Evolutionary conservation across 2,797 vertebrate species (phyloP).

Genomic region (Propithecus deckenii): DNA sequence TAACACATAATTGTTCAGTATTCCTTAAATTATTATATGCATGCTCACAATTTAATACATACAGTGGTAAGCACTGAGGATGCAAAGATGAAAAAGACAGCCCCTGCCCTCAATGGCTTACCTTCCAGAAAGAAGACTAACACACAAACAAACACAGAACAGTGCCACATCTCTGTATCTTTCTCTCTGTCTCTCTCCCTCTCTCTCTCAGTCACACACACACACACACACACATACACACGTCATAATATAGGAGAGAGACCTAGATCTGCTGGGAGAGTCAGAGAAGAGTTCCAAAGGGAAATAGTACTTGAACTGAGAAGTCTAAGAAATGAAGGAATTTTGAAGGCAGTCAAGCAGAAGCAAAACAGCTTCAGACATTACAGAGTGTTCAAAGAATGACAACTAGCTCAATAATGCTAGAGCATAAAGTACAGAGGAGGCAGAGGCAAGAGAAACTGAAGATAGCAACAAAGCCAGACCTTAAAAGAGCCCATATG

Average conservation of each 20-base stretch:
- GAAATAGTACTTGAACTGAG: neutral
- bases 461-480: neutral
- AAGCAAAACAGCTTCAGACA: neutral
- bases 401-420: neutral
- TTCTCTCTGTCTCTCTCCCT: neutral
- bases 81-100: neutral
- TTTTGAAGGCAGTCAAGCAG: slow-evolving; percentile 6
- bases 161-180: neutral
- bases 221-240: neutral
- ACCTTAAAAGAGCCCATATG: neutral
- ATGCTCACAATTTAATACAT: slow-evolving; percentile 2
- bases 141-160: neutral
- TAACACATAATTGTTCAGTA: neutral
- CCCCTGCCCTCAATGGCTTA: neutral
- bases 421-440: neutral
- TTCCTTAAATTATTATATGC: neutral
- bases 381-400: neutral
- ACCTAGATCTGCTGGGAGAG: neutral
- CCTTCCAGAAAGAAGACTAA: neutral
- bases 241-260: neutral
- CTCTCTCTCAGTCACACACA: no score
- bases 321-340: neutral
- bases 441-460: neutral
- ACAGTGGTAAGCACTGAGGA: neutral
- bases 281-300: neutral